phyloP scores from a whole-genome alignment of 2,888 invertebrate species.

The Dryocosmus kuriphilus region DNA sequence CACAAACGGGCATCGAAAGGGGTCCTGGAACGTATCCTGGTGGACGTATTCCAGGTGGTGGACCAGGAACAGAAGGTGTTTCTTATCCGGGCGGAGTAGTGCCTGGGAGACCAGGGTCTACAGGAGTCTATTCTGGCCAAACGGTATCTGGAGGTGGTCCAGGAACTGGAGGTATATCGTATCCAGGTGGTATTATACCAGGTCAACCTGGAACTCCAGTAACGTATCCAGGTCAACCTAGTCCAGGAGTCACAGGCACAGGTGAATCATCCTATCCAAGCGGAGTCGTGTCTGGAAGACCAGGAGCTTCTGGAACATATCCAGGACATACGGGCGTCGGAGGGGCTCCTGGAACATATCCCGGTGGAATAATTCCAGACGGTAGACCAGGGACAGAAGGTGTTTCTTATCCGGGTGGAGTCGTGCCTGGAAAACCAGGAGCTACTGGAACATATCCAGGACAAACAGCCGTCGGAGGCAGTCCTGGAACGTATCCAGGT shows the following conservation, averaged over 20 bases:
- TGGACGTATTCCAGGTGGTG: slow-evolving; percentile 26
- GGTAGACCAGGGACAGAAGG: slow-evolving; percentile 44
- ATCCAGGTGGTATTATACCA: slow-evolving; percentile 29
- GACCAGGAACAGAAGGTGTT: not conserved
- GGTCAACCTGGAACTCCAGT: slow-evolving; percentile 39
- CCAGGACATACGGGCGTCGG: too few relatives aligned
- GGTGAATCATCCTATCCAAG: too few relatives aligned
- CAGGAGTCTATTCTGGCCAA: too few relatives aligned
- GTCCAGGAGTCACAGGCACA: too few relatives aligned
- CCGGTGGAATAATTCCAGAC: slow-evolving; percentile 41
- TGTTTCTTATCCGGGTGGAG: slow-evolving; percentile 35
- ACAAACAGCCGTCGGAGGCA: slow-evolving; percentile 13
- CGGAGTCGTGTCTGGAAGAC: too few relatives aligned
- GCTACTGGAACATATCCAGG: slow-evolving; percentile 48
- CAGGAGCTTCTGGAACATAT: too few relatives aligned
- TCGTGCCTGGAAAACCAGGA: slow-evolving; percentile 41
- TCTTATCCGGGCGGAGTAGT: too few relatives aligned
- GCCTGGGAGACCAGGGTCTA: too few relatives aligned
- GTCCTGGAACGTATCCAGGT: slow-evolving; percentile 25
- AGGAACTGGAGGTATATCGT: slow-evolving; percentile 25
- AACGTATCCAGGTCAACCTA: too few relatives aligned
- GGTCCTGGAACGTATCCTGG: slow-evolving; percentile 50
- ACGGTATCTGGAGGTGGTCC: slow-evolving; percentile 39
- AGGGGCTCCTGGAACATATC: slow-evolving; percentile 36
- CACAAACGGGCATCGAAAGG: too few relatives aligned